These are phyloP conservation scores for Protonemura montana DNA, from an alignment of 2,888 invertebrate genomes.

Conservation along the genomic window DNA sequence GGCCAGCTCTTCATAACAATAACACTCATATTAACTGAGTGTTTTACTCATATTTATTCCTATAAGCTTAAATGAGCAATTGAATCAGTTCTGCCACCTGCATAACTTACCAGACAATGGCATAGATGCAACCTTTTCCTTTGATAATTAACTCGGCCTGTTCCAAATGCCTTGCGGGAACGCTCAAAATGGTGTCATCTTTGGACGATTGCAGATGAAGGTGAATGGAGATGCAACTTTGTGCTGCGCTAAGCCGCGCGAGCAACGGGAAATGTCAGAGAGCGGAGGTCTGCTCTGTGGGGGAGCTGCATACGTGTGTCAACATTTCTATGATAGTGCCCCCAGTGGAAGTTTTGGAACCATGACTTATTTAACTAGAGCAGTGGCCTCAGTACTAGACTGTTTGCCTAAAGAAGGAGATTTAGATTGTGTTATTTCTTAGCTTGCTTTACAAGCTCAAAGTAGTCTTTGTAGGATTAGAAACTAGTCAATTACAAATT, in stretches of 20 bases:
- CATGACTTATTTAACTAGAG: constrained; percentile 94
- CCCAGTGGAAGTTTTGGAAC: constrained; percentile 97
- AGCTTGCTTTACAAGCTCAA: constrained; percentile 42
- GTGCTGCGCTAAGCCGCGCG: constrained; percentile 86
- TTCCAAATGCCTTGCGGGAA: too few species aligned
- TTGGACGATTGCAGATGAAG: constrained; percentile 69
- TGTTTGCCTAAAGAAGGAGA: constrained; percentile 79
- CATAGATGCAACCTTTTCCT: too few species aligned
- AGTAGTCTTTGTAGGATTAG: too few species aligned
- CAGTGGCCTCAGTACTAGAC: constrained; percentile 77
- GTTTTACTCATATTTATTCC: too few species aligned
- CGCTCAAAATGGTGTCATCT: constrained; percentile 41
- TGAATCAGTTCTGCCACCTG: too few species aligned
- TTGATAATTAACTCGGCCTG: too few species aligned
- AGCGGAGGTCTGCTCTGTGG: constrained; percentile 80
- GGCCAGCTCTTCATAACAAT: too few species aligned
- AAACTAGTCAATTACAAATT: too few species aligned
- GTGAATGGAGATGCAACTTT: constrained; percentile 91
- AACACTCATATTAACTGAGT: too few species aligned
- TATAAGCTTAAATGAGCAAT: too few species aligned
- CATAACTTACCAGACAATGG: too few species aligned
- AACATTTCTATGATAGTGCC: constrained; percentile 97
- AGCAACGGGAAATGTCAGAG: constrained; percentile 65
- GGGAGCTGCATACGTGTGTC: constrained; percentile 94
- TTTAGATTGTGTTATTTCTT: constrained; percentile 77